Evolutionary conservation across 2,113 vertebrate species (phyloP).

Genomic region (Paratilapia polleni): DNA sequence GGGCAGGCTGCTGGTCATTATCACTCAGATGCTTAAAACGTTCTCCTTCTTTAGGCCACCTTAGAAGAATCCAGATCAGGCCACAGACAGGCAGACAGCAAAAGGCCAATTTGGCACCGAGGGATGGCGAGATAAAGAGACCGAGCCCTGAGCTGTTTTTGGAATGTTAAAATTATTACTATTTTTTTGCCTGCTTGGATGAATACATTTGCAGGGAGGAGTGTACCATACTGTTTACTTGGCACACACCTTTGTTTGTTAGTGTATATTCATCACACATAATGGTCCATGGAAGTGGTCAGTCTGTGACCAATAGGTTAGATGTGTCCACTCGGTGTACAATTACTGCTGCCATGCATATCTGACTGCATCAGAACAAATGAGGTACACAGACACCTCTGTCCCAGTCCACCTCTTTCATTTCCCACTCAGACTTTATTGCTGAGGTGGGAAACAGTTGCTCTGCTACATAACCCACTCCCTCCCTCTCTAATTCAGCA

Average conservation of each 20-base stretch:
- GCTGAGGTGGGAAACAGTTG: slow-evolving; percentile 46
- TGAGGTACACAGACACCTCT: slow-evolving; percentile 31
- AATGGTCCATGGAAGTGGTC: slow-evolving; percentile 54
- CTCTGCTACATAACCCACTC: slow-evolving; percentile 11
- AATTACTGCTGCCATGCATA: slow-evolving; percentile 38
- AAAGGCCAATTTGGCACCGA: slow-evolving; percentile 53
- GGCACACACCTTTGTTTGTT: neutral
- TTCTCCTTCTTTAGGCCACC: slow-evolving; percentile 31
- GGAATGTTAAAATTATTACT: slow-evolving; percentile 6
- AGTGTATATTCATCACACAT: slow-evolving; percentile 46
- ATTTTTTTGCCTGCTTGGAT: slow-evolving; percentile 13
- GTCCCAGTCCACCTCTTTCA: slow-evolving; percentile 44
- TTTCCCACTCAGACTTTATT: slow-evolving; percentile 27
- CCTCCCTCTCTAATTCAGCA: slow-evolving; percentile 20
- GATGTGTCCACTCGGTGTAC: slow-evolving; percentile 52
- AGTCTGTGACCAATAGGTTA: slow-evolving; percentile 62
- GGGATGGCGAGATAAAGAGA: slow-evolving; percentile 26
- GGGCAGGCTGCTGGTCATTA: slow-evolving; percentile 42
- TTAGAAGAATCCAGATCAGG: slow-evolving; percentile 36
- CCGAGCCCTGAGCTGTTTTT: slow-evolving; percentile 29
- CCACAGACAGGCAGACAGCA: slow-evolving; percentile 26
- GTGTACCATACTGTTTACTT: neutral
- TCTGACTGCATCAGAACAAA: slow-evolving; percentile 54
- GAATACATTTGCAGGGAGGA: slow-evolving; percentile 37
- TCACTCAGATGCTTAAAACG: slow-evolving; percentile 31